These are phyloP conservation scores for Atethmia centrago DNA, from an alignment of 2,888 invertebrate genomes.

Conservation along the genomic window DNA sequence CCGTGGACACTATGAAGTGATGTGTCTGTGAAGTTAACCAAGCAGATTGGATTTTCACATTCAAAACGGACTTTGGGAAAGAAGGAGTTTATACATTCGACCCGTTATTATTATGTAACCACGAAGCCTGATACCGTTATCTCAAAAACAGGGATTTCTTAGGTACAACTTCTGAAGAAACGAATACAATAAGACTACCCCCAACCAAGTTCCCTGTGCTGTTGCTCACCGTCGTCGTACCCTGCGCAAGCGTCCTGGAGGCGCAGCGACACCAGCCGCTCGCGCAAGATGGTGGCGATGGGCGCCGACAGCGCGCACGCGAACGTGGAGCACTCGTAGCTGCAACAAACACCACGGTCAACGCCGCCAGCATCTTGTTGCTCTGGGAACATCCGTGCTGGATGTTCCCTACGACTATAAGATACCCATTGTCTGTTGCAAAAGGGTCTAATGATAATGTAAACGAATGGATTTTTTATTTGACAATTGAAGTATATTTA, in stretches of 20 bases:
- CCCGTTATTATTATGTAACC: not conserved
- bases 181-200: not conserved
- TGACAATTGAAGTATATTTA: too few species aligned
- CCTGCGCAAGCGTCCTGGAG: slow-evolving; percentile 90
- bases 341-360: slow-evolving; percentile 62
- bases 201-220: not conserved
- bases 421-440: not conserved
- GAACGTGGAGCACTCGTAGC: slow-evolving; percentile 92
- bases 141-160: too few species aligned
- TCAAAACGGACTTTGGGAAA: not conserved
- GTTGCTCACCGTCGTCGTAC: slow-evolving; percentile 80
- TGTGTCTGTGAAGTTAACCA: not conserved
- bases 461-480: not conserved
- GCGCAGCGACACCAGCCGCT: slow-evolving; percentile 91
- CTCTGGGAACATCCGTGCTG: not conserved
- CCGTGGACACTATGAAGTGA: too few species aligned
- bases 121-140: not conserved
- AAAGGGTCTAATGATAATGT: not conserved
- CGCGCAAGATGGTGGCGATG: slow-evolving; percentile 92
- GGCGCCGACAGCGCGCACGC: slow-evolving; percentile 94
- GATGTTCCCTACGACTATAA: not conserved
- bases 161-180: not conserved
- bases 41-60: not conserved
- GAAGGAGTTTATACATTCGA: not conserved
- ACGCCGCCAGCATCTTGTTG: not conserved